Conservation (phyloP, 2,797 vertebrate species). For the Sebastes dallii region DNA sequence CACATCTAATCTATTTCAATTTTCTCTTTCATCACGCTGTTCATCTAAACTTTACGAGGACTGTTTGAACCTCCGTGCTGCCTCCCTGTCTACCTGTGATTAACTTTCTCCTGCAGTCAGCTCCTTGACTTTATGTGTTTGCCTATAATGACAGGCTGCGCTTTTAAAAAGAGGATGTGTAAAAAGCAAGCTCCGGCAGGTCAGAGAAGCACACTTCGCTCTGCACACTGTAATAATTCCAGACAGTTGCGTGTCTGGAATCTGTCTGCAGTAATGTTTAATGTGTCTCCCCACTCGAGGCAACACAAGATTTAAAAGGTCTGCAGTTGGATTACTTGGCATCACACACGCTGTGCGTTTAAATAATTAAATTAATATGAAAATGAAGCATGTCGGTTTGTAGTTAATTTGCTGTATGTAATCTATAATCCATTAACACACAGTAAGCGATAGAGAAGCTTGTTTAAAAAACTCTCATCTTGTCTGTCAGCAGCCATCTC, state of each 20-base stretch:
- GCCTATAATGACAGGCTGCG: constrained; percentile 62
- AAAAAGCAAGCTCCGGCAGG: constrained; percentile 49
- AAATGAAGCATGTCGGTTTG: not conserved
- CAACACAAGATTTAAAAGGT: constrained; percentile 5
- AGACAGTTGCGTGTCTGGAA: constrained; percentile 37
- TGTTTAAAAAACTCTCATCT: not conserved
- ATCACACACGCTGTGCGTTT: not conserved
- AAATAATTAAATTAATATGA: not conserved
- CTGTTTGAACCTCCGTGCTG: constrained; percentile 40
- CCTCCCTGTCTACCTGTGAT: constrained; percentile 38
- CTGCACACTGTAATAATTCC: constrained; percentile 35
- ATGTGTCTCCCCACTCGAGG: constrained; percentile 7
- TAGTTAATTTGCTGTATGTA: not conserved
- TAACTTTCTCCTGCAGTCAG: constrained; percentile 62
- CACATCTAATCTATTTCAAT: constrained; percentile 19
- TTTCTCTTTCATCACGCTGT: not conserved
- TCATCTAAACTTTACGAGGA: not conserved
- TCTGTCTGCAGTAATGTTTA: constrained; percentile 8
- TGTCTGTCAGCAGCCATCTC: not conserved
- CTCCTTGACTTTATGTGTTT: constrained; percentile 50
- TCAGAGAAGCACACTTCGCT: constrained; percentile 32
- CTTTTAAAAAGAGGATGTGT: constrained; percentile 51
- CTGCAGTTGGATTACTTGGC: not conserved
- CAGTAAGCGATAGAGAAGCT: not conserved
- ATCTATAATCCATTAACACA: constrained; percentile 6